These are phyloP conservation scores for Palythoa heliodiscus DNA, from an alignment of 92 coral and sea anemone genomes.

Conservation along the genomic window DNA sequence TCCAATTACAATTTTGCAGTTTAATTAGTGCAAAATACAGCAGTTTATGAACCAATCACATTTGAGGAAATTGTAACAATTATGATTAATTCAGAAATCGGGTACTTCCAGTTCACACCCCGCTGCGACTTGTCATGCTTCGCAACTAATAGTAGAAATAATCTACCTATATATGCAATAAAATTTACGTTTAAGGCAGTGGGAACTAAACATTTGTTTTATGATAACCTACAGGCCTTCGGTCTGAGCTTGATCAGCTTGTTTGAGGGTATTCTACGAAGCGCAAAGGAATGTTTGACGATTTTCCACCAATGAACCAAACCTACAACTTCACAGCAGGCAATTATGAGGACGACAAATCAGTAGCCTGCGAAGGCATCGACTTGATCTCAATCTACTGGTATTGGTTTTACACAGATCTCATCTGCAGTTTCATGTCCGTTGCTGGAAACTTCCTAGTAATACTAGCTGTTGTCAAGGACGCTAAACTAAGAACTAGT, in stretches of 20 bases:
- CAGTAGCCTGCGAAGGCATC: neutral
- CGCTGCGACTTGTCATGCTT: too few relatives aligned
- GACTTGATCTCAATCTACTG: neutral
- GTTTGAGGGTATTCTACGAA: neutral
- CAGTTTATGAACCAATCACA: too few relatives aligned
- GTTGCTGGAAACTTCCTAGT: constrained; percentile 13
- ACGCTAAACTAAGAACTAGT: constrained; percentile 19
- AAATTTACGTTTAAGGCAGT: too few relatives aligned
- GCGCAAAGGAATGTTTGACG: neutral
- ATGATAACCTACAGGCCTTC: neutral
- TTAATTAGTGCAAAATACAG: too few relatives aligned
- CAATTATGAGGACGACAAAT: neutral
- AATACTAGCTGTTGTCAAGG: neutral
- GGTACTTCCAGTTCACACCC: too few relatives aligned
- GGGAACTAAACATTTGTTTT: too few relatives aligned
- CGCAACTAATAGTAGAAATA: too few relatives aligned
- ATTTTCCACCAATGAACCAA: neutral
- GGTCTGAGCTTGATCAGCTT: neutral
- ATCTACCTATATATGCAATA: too few relatives aligned
- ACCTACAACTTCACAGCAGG: constrained; percentile 6
- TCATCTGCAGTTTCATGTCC: constrained; percentile 12
- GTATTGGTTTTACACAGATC: constrained; percentile 37
- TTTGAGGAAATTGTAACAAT: too few relatives aligned
- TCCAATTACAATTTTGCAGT: too few relatives aligned
- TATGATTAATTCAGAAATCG: too few relatives aligned